Percentiles rank a stretch among this genome's conserved stretches.
Conservation (phyloP, 1,140 invertebrate genomes). For the Ceratoteleas bidentatus region DNA sequence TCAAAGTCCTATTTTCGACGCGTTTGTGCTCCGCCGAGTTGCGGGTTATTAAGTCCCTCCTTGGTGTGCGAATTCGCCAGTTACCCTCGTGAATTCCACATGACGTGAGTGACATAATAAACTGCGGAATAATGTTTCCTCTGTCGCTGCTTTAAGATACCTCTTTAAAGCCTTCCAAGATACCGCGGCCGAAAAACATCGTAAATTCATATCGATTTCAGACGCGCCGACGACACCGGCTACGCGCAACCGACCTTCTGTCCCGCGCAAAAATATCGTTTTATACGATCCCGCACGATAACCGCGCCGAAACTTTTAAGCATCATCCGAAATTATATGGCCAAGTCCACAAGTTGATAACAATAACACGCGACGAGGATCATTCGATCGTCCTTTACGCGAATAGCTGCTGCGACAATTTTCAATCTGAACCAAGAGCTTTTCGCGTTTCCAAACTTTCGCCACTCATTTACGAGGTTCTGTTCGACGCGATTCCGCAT, state of each 20-base stretch:
- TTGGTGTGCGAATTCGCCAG: conserved; percentile 69
- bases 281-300: conserved; percentile 57
- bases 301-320: conserved; percentile 56
- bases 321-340: conserved; percentile 53
- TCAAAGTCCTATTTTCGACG: conserved; percentile 55
- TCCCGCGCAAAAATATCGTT: conserved; percentile 65
- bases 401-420: conserved; percentile 36
- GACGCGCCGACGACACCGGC: conserved; percentile 56
- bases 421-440: conserved; percentile 37
- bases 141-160: conserved; percentile 75
- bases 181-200: conserved; percentile 78
- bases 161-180: conserved; percentile 78
- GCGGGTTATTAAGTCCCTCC: conserved; percentile 70
- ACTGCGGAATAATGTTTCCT: conserved; percentile 75
- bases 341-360: conserved; percentile 41
- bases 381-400: conserved; percentile 41
- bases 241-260: conserved; percentile 55
- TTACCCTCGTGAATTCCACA: conserved; percentile 61
- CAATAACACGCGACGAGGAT: conserved; percentile 50
- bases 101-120: conserved; percentile 73
- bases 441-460: conserved; percentile 30
- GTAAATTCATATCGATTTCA: conserved; percentile 79
- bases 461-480: conserved; percentile 6
- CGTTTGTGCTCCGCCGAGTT: conserved; percentile 51
- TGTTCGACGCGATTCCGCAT: not conserved